These are phyloP conservation scores for Laothoe populi DNA, from an alignment of 2,888 invertebrate genomes.

Conservation along the genomic window DNA sequence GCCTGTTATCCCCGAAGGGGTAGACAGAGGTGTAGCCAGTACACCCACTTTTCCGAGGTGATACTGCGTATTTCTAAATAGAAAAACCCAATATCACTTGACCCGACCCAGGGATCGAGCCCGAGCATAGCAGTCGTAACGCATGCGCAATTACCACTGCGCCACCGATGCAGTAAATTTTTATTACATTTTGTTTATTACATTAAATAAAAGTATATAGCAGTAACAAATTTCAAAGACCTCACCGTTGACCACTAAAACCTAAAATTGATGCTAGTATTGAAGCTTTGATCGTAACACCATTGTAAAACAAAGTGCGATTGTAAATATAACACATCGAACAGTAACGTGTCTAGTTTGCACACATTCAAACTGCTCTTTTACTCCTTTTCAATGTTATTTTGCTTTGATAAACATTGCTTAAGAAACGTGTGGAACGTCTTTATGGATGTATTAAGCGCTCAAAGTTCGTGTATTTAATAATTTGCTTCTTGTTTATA, in stretches of 20 bases:
- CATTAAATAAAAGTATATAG: conserved; percentile 7
- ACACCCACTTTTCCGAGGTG: too few species aligned
- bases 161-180: too few species aligned
- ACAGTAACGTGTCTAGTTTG: conserved; percentile 40
- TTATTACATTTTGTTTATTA: too few species aligned
- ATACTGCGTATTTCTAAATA: too few species aligned
- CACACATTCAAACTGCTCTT: conserved; percentile 31
- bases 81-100: too few species aligned
- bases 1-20: too few species aligned
- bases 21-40: too few species aligned
- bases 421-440: background rate
- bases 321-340: conserved; percentile 32
- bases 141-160: too few species aligned
- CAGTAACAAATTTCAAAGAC: background rate
- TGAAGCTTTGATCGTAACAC: conserved; percentile 30
- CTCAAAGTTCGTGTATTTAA: too few species aligned
- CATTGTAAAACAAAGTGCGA: conserved; percentile 34
- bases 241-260: conserved; percentile 22
- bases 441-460: background rate
- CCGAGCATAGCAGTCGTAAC: too few species aligned
- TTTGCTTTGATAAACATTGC: background rate
- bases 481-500: too few species aligned
- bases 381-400: conserved; percentile 25
- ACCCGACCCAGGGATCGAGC: too few species aligned
- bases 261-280: conserved; percentile 30